Base-by-base conservation (phyloP, 37 sponge, comb jelly and placozoan species). In the Eunapius fragilis region DNA sequence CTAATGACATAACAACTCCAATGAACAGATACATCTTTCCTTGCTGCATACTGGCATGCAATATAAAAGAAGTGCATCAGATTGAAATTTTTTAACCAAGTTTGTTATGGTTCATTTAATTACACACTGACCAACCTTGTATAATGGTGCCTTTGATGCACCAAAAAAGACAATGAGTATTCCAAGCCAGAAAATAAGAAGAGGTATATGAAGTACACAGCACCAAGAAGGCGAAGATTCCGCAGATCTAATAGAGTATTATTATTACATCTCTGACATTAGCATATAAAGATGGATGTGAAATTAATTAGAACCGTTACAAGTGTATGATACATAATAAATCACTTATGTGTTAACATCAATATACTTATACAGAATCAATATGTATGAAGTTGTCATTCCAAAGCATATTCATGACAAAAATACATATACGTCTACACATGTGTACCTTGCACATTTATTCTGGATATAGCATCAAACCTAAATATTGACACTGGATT, bases 151-250 rank as follows among this genome's bases (percentile, higher is more conserved):
- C 87, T 75, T 45, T 97, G 91, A 72, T 95, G 96, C 3, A 87
- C 80, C 2, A 95, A 90, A 69, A 97, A 97, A 25, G 96, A 93
- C 30, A 97, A 86, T 24, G 98, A 91, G 35, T 95, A 95, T 78
- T 97, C 98, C 81, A 97, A 68, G 23, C 98, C 98, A 82, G 98
- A 93, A 80, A 97, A 97, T n/a, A 97, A 89, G 31, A 97, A 82
- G 72, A 97, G 81, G 69, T 91, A 97, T 68, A 93, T 68, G 37
- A 97, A 93, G 76, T 97, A 93, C 27, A 87, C 67, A 31, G 87
- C 17, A 2, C 96, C 87, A 0, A 97, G 67, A 72, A 74, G 19
- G 0, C 86, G 87, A 34, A 97, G 86, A 31, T 47, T 84, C 32
- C 25, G 26, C 25, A 80, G 83, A 41, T 95, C 95, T 93, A 67